Base-by-base conservation (phyloP, 2,888 invertebrate species). In the Petrolisthes manimaculis region DNA sequence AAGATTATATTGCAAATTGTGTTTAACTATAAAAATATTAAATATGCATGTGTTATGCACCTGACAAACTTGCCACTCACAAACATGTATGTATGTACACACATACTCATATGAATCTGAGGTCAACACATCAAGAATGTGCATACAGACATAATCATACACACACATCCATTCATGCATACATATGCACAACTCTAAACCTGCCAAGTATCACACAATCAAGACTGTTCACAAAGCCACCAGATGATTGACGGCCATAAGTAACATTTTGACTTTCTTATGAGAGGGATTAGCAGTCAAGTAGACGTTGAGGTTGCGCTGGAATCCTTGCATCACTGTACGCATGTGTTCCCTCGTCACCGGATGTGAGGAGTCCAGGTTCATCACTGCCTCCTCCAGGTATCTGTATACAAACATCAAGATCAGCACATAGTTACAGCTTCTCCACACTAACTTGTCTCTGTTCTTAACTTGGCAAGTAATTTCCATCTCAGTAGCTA, bases 301-400 rank as follows among this genome's bases (percentile, higher is more conserved):
- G 93, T 96, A 97, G 21, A 94, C 92, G 91, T 95, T 94, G 91
- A 98, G 94, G 93, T 97, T 96, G 92, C 95, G 95, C 92, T 95
- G 95, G 14, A 98, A 94, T 92, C 96, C 96, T 90, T 95, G 94
- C 86, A 98, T 93, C 55, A 98, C 96, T 55, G 94, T 95, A 0
- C 96, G 96, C 92, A 97, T 95, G 93, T 97, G 97, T 92, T 97
- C 97, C 91, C 95, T 95, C 0, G 97, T 97, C 81, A 97, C 95
- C 0, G 96, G 95, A 93, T 96, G 96, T 14, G 94, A 94, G 4
- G 95, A 94, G 93, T 97, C 96, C 89, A 98, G 94, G 92, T 96
- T 96, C 93, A 97, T 94, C 88, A 98, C 94, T 0, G 97, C 97
- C 92, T 97, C 97, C 92, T 97, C 96, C 88, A 98, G 94, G 94